phyloP scores from a whole-genome alignment of 2,888 invertebrate genomes.

The Meganola albula region DNA sequence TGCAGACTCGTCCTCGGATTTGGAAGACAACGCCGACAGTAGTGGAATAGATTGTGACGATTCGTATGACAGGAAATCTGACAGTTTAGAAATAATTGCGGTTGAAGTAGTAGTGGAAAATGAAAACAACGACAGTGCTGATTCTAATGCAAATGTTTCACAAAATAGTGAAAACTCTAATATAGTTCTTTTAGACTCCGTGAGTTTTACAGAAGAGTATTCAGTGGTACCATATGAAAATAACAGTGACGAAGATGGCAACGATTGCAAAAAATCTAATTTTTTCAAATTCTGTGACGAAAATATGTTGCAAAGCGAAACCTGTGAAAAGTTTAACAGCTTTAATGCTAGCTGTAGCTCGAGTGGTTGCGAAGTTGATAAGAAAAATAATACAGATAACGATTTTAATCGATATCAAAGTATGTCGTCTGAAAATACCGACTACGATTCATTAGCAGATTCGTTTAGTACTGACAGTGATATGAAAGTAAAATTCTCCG shows the following conservation, averaged over 20 bases:
- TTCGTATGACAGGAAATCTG: constrained; percentile 75
- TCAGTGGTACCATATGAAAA: constrained; percentile 46
- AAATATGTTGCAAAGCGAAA: constrained; percentile 70
- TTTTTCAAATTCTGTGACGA: constrained; percentile 59
- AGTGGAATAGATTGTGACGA: constrained; percentile 81
- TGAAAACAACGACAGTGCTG: constrained; percentile 39
- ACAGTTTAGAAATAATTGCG: constrained; percentile 59
- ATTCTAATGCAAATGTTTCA: constrained; percentile 36
- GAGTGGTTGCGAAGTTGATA: constrained; percentile 52
- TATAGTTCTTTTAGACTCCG: constrained; percentile 55
- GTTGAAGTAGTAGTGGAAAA: constrained; percentile 47
- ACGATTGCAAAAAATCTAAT: constrained; percentile 41
- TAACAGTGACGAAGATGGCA: constrained; percentile 42
- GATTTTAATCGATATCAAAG: constrained; percentile 49
- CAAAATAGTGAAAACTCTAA: constrained; percentile 42
- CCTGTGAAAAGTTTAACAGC: constrained; percentile 64
- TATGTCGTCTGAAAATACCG: constrained; percentile 51
- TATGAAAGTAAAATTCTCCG: constrained; percentile 59
- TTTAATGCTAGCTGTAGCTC: constrained; percentile 59
- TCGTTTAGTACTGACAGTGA: constrained; percentile 44
- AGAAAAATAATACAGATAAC: constrained; percentile 44
- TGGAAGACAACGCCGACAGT: constrained; percentile 78
- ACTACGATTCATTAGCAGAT: constrained; percentile 56
- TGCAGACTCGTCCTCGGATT: constrained; percentile 77
- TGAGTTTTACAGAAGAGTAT: constrained; percentile 57